These are phyloP conservation scores for Paracyclopina nana DNA, from an alignment of 1,140 invertebrate genomes.

Conservation along the genomic window DNA sequence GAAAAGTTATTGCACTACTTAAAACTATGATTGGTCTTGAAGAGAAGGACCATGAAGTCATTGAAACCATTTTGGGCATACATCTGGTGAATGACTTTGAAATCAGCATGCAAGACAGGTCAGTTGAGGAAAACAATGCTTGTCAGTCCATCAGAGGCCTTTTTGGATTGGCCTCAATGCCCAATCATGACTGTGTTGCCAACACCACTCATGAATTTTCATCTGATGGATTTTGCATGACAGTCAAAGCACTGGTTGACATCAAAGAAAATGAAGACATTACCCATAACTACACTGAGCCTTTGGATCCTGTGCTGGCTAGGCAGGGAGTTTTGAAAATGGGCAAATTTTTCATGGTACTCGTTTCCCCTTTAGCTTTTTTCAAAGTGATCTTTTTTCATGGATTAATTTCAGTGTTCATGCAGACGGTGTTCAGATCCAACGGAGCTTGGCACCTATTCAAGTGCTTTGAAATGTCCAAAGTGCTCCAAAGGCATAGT, in stretches of 20 bases:
- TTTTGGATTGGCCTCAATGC: conserved; percentile 9
- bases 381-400: not conserved
- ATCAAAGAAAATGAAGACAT: conserved; percentile 38
- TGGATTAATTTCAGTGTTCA: conserved; percentile 37
- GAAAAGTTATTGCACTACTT: not conserved
- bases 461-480: conserved; percentile 19
- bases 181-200: conserved; percentile 5
- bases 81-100: conserved; percentile 7
- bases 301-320: conserved; percentile 26
- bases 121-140: not conserved
- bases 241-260: conserved; percentile 39
- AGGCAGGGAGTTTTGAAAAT: not conserved
- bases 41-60: not conserved
- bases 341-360: not conserved
- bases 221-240: conserved; percentile 37
- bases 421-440: conserved; percentile 49
- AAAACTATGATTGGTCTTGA: not conserved
- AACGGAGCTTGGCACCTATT: conserved; percentile 28
- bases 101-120: not conserved
- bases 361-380: not conserved
- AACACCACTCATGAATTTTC: conserved; percentile 5
- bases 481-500: not conserved
- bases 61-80: conserved; percentile 7
- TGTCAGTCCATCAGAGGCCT: conserved; percentile 1
- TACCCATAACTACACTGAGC: conserved; percentile 50